These are phyloP conservation scores for Sericinus montela DNA, from an alignment of 2,888 invertebrate genomes.

Conservation along the genomic window DNA sequence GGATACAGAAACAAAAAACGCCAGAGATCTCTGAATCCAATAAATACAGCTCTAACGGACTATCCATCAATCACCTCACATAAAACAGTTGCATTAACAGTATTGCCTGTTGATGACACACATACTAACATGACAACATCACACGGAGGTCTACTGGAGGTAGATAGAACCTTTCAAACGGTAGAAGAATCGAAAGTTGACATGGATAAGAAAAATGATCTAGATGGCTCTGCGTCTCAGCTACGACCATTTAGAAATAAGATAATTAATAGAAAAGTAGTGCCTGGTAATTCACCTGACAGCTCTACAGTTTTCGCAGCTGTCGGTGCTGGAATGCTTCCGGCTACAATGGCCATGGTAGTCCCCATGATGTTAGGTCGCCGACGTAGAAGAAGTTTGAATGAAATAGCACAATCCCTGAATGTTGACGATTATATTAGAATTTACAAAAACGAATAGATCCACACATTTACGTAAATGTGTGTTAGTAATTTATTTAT, in stretches of 20 bases:
- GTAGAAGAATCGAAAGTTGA: conserved; percentile 80
- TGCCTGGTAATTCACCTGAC: conserved; percentile 59
- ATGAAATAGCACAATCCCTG: conserved; percentile 26
- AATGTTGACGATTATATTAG: conserved; percentile 23
- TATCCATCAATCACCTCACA: conserved; percentile 63
- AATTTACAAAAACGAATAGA: conserved; percentile 13
- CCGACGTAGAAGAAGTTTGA: conserved; percentile 49
- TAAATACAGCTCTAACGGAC: conserved; percentile 42
- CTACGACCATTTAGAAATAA: conserved; percentile 49
- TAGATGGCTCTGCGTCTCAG: conserved; percentile 47
- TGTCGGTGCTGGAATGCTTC: conserved; percentile 88
- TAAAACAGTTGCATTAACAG: conserved; percentile 82
- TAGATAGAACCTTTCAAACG: conserved; percentile 84
- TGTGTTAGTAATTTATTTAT: conserved; percentile 7
- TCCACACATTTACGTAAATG: background rate
- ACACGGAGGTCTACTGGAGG: conserved; percentile 87
- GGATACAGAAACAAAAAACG: conserved; percentile 82
- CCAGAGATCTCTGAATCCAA: conserved; percentile 55
- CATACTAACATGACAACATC: conserved; percentile 82
- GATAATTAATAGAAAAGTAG: conserved; percentile 49
- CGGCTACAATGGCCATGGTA: conserved; percentile 89
- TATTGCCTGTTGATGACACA: conserved; percentile 84
- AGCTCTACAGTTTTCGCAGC: conserved; percentile 84
- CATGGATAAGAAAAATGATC: conserved; percentile 58
- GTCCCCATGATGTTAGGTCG: conserved; percentile 87